Evolutionary conservation across 1,140 invertebrate species (phyloP), one percentile per base, ranked within the genome.

Genomic region (Caenorhabditis latens): DNA sequence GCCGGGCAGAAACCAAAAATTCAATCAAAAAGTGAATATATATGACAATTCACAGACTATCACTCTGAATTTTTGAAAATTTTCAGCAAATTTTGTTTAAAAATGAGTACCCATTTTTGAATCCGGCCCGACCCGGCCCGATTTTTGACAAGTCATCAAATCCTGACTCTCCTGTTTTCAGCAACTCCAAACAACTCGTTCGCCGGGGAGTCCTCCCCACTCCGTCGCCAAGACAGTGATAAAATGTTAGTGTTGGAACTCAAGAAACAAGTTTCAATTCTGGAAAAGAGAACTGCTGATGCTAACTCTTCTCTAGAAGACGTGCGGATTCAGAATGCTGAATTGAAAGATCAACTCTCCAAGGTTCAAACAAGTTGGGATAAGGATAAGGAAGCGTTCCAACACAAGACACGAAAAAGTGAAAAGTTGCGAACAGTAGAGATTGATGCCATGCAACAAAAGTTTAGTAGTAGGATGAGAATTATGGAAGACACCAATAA

Each of bases 401-500:
- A 84, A 48, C 91, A 91, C 86, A 91, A 91, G 84, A 58, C 89
- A 0, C 61, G 90, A n/a, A 91, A 91, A 61, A 89, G 89, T 53
- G 91, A 91, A 57, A 91, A 91, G 57, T 79, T 90, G 40, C 61
- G 89, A 75, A 87, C 61, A 0, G 89, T 91, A 0, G 91, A 92
- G 85, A 86, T 92, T 32, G 90, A 91, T 63, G 91, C 91, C 4
- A 83, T 92, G 53, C 90, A 91, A 50, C 90, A 90, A 58, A 91
- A 91, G 85, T 91, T 92, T 87, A 75, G 86, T 13, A 89, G 86
- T 21, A 43, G 91, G 50, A 92, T 91, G 90, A 89, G 90, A 50
- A 91, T 91, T 58, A 92, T 91, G 90, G 91, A 91, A 50, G 90
- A 90, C 32, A 91, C 90, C 0, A 91, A 91, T 85, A 91, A 91